Conservation (phyloP, 2,113 vertebrate genomes). For the Solea solea region DNA sequence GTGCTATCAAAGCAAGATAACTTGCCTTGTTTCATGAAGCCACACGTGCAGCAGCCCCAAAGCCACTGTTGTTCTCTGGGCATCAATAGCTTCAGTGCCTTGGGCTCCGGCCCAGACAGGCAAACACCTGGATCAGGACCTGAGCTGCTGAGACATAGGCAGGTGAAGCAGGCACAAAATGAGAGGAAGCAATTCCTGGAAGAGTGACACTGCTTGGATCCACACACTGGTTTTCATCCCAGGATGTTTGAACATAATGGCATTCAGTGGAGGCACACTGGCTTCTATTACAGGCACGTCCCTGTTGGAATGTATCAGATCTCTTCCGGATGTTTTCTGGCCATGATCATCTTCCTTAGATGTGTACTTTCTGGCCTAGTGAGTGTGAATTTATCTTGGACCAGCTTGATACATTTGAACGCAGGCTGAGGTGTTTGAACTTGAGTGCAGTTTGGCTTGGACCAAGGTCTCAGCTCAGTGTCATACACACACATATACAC, state of each 20-base stretch:
- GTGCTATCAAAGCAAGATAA: constrained; percentile 28
- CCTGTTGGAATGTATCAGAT: constrained; percentile 42
- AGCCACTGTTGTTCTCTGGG: constrained; percentile 13
- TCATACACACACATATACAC: constrained; percentile 6
- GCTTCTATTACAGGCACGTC: constrained; percentile 26
- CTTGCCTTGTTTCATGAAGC: constrained; percentile 10
- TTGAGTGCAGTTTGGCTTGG: constrained; percentile 39
- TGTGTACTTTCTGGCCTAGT: constrained; percentile 50
- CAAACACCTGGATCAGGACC: constrained; percentile 61
- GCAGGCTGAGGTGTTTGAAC: constrained; percentile 56
- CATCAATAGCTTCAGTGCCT: background rate
- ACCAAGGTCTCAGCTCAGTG: constrained; percentile 61
- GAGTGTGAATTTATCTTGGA: constrained; percentile 64
- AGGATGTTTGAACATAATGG: constrained; percentile 56
- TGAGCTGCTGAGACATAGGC: constrained; percentile 38
- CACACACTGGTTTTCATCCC: constrained; percentile 18
- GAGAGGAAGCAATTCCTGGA: constrained; percentile 61
- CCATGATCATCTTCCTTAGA: constrained; percentile 47
- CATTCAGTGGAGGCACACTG: constrained; percentile 28
- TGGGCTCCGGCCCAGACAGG: constrained; percentile 33
- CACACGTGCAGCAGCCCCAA: constrained; percentile 15
- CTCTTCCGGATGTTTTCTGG: constrained; percentile 52
- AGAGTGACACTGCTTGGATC: constrained; percentile 46
- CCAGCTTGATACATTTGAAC: constrained; percentile 51
- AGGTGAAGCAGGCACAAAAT: constrained; percentile 63